Evolutionary conservation across 2,797 vertebrate genomes (phyloP), one percentile per base, ranked within the genome.

Genomic region (Oreortyx pictus): DNA sequence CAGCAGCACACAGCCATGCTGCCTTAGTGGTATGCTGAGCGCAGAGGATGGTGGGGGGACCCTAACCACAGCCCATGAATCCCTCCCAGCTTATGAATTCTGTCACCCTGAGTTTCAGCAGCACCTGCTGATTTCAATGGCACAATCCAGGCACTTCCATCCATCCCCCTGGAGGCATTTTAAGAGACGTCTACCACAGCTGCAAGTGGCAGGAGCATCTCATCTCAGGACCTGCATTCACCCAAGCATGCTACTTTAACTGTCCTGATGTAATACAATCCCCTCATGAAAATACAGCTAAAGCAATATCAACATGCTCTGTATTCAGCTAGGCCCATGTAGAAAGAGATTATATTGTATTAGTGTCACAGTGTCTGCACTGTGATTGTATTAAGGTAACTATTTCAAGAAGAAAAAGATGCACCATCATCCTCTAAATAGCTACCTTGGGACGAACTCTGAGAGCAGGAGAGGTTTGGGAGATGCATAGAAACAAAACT

Each of bases 1-100:
- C 94, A 87, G 93, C 78, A 97, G 96, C 95, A 2, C 19, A 52
- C 41, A 44, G 88, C 88, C 90, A 84, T 3, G 4, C 67, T 72
- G 23, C 35, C 68, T 2, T 3, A 56, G 61, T 71, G 35, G 15
- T 5, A 29, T n/a, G n/a, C n/a, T 77, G 88, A 73, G 64, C 90
- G 39, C 5, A 39, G 25, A 31, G 41, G 49, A 24, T 43, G 25
- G 23, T 9, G 24, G 68, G 13, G 12, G 43, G n/a, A 17, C 41
- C 60, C 27, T 35, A 44, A 1, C 33, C 68, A 9, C 70, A 81
- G 37, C 50, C 56, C 43, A 22, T 1, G 16, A 65, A 50, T 23
- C 41, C 54, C n/a, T 8, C 62, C 11, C 25, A 73, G 50, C 47
- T 62, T 27, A 52, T 6, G 5, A 49, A 77, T 65, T 33, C n/a